Evolutionary conservation across 2,888 invertebrate genomes (phyloP), one percentile per base, ranked within the genome.

Genomic region (Plusia festucae): DNA sequence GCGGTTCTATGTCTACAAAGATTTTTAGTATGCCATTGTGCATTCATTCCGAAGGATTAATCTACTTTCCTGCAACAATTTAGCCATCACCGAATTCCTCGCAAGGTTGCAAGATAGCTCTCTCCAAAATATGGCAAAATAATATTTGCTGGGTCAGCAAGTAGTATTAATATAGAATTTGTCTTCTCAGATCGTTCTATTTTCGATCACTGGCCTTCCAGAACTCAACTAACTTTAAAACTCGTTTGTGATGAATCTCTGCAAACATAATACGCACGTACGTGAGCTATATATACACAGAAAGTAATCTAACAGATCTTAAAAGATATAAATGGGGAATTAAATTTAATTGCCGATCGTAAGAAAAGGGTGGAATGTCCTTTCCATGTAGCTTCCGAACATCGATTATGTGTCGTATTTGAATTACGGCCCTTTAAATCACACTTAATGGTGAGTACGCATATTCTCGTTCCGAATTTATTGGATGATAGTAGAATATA

Each of bases 361-460:
- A 79, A 72, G 76, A 74, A 79, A 82, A 73, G 78, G 75, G 78
- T 73, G 72, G 79, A 81, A 70, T 81, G 85, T 86, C 84, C 84
- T 85, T 84, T 85, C 78, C 85, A 82, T 88, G 87, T 87, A 88
- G 86, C 82, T 82, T 80, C 78, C 75, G 74, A 77, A 82, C 85
- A 90, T 91, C 89, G 90, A 92, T 90, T 90, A 87, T 83, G 78
- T 82, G 89, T 88, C 91, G 82, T 84, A 81, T 79, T 86, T 91
- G 91, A 92, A 87, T 89, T 88, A 92, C 85, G 88, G 80, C 79
- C 87, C 88, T 83, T 91, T 92, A 92, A 92, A 92, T 93, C 92
- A 92, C 87, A 88, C 86, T 91, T 91, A 92, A 92, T 91, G 91
- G 89, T 90, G 90, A 91, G 88, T 90, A 91, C 90, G 91, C 91